Evolutionary conservation across 2,113 vertebrate species (phyloP).

Genomic region (Channa maculata): DNA sequence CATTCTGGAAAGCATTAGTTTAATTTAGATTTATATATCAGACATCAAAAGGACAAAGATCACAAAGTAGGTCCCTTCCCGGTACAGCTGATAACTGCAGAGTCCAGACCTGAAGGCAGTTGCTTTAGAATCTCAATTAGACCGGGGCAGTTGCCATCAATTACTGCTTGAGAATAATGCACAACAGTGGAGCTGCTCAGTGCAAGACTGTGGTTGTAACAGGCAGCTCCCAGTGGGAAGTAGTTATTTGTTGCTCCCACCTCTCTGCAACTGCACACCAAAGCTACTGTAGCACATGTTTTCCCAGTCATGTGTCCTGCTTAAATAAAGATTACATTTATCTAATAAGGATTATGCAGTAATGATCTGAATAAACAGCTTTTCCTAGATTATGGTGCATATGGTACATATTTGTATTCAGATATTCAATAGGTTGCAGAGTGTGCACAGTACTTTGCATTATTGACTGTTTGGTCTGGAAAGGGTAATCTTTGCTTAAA

Average conservation of each 20-base stretch:
- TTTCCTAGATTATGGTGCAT: slow-evolving; percentile 44
- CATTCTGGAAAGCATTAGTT: background rate
- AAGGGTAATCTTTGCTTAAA: slow-evolving; percentile 26
- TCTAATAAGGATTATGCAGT: slow-evolving; percentile 56
- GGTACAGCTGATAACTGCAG: slow-evolving; percentile 4
- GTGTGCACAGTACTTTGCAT: background rate
- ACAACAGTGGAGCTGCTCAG: slow-evolving; percentile 34
- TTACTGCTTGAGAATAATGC: slow-evolving; percentile 38
- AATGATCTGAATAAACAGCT: slow-evolving; percentile 45
- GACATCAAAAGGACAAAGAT: slow-evolving; percentile 1
- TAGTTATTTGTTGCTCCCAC: slow-evolving; percentile 43
- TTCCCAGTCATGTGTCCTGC: slow-evolving; percentile 33
- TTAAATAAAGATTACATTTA: slow-evolving; percentile 62
- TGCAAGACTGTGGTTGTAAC: slow-evolving; percentile 44
- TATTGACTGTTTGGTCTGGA: slow-evolving; percentile 35
- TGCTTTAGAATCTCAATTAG: slow-evolving; percentile 21
- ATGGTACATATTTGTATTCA: slow-evolving; percentile 48
- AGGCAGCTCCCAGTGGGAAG: slow-evolving; percentile 48
- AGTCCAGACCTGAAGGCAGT: slow-evolving; percentile 26
- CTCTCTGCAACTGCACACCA: slow-evolving; percentile 31
- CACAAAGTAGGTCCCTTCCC: background rate
- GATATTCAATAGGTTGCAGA: too few species aligned
- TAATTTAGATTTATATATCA: slow-evolving; percentile 3
- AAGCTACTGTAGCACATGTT: slow-evolving; percentile 59
- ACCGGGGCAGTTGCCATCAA: slow-evolving; percentile 28